Base-by-base conservation (phyloP, 2,113 vertebrate genomes). In the Stercorarius parasiticus region DNA sequence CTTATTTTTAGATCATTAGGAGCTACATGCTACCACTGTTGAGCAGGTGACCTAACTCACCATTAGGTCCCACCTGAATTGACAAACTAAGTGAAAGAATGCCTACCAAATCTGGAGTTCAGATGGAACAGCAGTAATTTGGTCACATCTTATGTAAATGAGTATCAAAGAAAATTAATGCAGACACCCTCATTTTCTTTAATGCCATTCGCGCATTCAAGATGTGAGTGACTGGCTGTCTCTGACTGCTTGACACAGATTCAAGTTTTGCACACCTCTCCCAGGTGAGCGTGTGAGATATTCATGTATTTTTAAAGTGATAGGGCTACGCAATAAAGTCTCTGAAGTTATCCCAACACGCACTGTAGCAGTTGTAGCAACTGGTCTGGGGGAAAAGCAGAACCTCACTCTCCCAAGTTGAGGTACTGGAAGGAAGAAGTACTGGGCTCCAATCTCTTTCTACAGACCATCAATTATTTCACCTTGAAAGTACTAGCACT, bases 91-190 rank as follows among this genome's bases (percentile, higher is more conserved):
- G 10, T 13, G 32, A 59, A 71, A 74, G 36, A 89, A 87, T 16
- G 29, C 16, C 2, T 56, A 50, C 1, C 1, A 53, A 40, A 42
- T 61, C 47, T 50, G 0, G 0, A 73, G 14, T 61, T 86, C 26
- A 45, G 16, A 61, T 7, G 30, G 61, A 80, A 77, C 53, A 8
- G 47, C 17, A 43, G 10, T 27, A 59, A 55, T 22, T 36, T 36
- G 23, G 26, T 74, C 59, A 67, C 22, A 73, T 9, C 14, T 64
- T 42, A 40, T 5, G 14, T 20, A 88, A 32, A 10, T 10, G 14
- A 59, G 4, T 19, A 92, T n/a, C 26, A 45, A 95, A 80, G 30
- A 53, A 76, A 83, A 69, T 21, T 2, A 82, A 64, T 9, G 22
- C 4, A 43, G 32, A 74, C 74, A 70, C 30, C 9, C 42, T 58